phyloP scores from a whole-genome alignment of 2,113 vertebrate genomes.

The Chloebia gouldiae region DNA sequence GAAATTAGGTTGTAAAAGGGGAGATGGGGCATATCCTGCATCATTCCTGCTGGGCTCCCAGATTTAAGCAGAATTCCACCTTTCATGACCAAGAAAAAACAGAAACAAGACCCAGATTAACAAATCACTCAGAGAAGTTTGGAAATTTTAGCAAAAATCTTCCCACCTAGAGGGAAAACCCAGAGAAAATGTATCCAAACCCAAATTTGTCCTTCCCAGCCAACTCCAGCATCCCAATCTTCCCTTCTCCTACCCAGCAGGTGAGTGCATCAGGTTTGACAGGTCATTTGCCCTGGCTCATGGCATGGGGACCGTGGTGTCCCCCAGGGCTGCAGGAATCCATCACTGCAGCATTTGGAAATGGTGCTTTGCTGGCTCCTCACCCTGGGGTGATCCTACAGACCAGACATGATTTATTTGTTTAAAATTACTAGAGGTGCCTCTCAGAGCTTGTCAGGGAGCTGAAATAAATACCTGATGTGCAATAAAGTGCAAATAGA shows the following conservation, averaged over 20 bases:
- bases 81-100: background rate
- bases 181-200: background rate
- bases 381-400: background rate
- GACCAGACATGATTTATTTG: conserved; percentile 21
- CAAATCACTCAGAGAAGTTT: background rate
- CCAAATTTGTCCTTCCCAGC: background rate
- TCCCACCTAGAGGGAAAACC: background rate
- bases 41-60: background rate
- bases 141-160: background rate
- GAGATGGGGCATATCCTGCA: background rate
- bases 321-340: background rate
- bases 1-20: background rate
- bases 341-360: background rate
- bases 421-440: background rate
- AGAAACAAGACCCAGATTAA: background rate
- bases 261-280: background rate
- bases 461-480: background rate
- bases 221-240: background rate
- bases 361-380: background rate
- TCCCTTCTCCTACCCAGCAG: background rate
- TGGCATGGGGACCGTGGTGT: background rate
- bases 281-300: background rate
- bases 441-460: background rate
- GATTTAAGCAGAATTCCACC: background rate
- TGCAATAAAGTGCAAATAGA: background rate